Base-by-base conservation (phyloP, 2,797 vertebrate species). In the Hyperoplus lanceolatus region DNA sequence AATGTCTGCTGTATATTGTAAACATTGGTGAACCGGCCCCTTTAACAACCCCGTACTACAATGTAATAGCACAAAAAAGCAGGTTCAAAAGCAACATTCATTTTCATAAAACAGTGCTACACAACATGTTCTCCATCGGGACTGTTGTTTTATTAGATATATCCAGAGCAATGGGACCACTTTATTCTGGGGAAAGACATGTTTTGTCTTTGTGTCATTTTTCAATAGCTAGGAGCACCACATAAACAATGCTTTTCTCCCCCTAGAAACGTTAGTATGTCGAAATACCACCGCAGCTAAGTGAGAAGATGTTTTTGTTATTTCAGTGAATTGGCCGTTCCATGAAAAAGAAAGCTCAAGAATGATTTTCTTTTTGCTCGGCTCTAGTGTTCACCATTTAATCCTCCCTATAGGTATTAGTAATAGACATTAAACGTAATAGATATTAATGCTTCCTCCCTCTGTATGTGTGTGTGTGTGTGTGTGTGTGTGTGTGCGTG, bases 401-500 rank as follows among this genome's bases (percentile, higher is more conserved):
- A 65, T 56, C 61, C 16, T 48, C 14, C 29, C 50, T 42, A 8
- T 16, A 70, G 50, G 45, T 61, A 10, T 38, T 60, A 15, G 56
- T 64, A 77, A 74, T 60, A 55, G 9, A 75, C 70, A 60, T 41
- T 49, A 15, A 79, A 49, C 49, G 14, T 81, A 75, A 83, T 66
- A 70, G 73, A 73, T 77, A 78, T 79, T 72, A 80, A 73, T 84
- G 74, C 62, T 60, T 84, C 45, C 75, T 59, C 43, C 16, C 70
- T 63, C 68, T 57, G 59, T 64, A 14, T 53, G 16, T 54, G 61
- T 69, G 65, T 78, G 77, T 54, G 70, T 29, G 29, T 29, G 29
- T 29, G 29, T 29, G 29, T 29, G 29, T 29, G 29, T 29, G 29
- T 29, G 29, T 29, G 29, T 29, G 29, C 3, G 29, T 29, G 29